phyloP scores from a whole-genome alignment of 1,140 invertebrate genomes.

The Potamilus streckersoni region DNA sequence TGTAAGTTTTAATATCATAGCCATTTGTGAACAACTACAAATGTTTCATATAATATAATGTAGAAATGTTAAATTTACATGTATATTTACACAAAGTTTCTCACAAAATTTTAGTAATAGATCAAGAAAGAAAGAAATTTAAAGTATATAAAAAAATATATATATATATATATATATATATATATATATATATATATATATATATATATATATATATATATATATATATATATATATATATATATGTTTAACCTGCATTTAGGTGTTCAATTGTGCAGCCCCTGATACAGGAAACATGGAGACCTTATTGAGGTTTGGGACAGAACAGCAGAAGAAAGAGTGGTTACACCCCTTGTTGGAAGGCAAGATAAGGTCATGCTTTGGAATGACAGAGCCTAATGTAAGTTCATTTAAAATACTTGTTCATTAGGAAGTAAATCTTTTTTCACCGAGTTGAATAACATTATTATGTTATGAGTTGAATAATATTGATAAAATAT shows the following conservation, averaged over 20 bases:
- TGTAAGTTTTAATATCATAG: too few species aligned
- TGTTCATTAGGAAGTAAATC: not conserved
- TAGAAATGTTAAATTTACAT: too few species aligned
- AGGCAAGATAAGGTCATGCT: conserved; percentile 68
- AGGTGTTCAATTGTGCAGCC: conserved; percentile 69
- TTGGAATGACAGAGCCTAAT: conserved; percentile 70
- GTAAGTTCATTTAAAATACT: conserved; percentile 30
- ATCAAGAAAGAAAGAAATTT: too few species aligned
- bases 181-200: too few species aligned
- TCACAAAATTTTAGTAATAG: too few species aligned
- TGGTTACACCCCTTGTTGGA: conserved; percentile 66
- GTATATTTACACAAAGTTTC: too few species aligned
- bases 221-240: too few species aligned
- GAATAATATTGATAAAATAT: not conserved
- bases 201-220: too few species aligned
- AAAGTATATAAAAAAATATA: too few species aligned
- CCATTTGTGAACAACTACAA: too few species aligned
- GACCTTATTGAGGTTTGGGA: conserved; percentile 68
- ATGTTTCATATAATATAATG: too few species aligned
- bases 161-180: too few species aligned
- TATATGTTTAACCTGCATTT: not conserved
- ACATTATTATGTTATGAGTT: not conserved
- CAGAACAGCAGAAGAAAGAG: conserved; percentile 64
- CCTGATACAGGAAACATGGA: conserved; percentile 72
- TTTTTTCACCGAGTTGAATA: not conserved